Base-by-base conservation (phyloP, 2,797 vertebrate species). In the Danio tinwini region DNA sequence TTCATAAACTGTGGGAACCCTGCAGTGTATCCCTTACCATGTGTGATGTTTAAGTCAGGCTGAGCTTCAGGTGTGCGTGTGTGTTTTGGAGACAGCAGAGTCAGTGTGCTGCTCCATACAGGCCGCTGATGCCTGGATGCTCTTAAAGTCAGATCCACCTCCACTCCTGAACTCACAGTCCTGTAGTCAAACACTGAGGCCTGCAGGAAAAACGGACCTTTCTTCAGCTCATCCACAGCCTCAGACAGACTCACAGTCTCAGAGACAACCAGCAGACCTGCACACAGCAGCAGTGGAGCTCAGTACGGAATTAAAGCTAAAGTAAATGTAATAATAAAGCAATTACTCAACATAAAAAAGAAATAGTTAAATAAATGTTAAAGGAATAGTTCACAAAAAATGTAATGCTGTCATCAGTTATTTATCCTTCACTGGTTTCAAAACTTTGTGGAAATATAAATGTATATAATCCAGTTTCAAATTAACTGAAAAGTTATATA, bases 221-320 rank as follows among this genome's bases (percentile, higher is more conserved):
- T 93, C 87, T 91, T 93, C 87, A 93, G 83, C 80, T 93, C 92
- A 82, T 93, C 92, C 5, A 92, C 74, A 0, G 92, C 88, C 83
- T 93, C 80, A 7, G 84, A 65, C 42, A 88, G 89, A 82, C 84
- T 88, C 67, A 93, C 40, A 52, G 45, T 90, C 84, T 92, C 91
- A 21, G 78, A 70, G 39, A 92, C 86, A 16, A 81, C 53, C 16
- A 86, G 37, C 6, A 93, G 87, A 83, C 90, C 91, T 39, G 83
- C 61, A 39, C 29, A 29, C 29, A 29, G 29, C n/a, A n/a, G n/a
- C n/a, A n/a, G n/a, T n/a, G n/a, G n/a, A n/a, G n/a, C n/a, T n/a
- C n/a, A n/a, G n/a, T n/a, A n/a, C n/a, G n/a, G n/a, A n/a, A n/a
- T n/a, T n/a, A n/a, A n/a, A n/a, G n/a, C n/a, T n/a, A n/a, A n/a